A percentile compares a stretch with the other conserved stretches of the same genome.
Conservation (phyloP, 64 coral and sea anemone genomes). For the Exaiptasia diaphana region DNA sequence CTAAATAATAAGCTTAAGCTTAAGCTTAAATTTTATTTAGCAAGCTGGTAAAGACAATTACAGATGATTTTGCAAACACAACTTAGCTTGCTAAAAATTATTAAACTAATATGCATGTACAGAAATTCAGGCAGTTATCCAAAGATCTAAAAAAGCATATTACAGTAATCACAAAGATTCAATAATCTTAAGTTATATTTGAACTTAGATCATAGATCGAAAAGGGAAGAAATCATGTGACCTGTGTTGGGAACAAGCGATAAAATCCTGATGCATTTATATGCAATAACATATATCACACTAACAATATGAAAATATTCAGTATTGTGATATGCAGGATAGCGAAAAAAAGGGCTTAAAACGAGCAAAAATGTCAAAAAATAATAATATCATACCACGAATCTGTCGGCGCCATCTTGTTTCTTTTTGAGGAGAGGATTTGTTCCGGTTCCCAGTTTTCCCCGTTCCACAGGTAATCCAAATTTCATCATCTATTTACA, state of each 20-base stretch:
- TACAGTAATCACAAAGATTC: no score
- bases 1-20: background rate
- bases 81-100: no score
- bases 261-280: background rate
- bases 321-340: background rate
- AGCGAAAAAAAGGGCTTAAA: background rate
- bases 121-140: no score
- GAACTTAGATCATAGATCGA: background rate
- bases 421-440: background rate
- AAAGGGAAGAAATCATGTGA: background rate
- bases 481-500: no score
- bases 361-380: background rate
- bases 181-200: no score
- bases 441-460: constrained; percentile 17
- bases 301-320: background rate
- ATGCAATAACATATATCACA: background rate
- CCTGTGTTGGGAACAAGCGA: background rate
- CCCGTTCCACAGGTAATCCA: no score
- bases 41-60: no score
- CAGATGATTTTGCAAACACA: no score
- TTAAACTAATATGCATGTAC: no score
- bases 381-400: constrained; percentile 46
- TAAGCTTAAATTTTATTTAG: background rate
- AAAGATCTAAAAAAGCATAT: no score
- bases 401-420: constrained; percentile 74